Evolutionary conservation across 2,797 vertebrate species (phyloP), one percentile per base, ranked within the genome.

Genomic region (Chaenodraco wilsoni): DNA sequence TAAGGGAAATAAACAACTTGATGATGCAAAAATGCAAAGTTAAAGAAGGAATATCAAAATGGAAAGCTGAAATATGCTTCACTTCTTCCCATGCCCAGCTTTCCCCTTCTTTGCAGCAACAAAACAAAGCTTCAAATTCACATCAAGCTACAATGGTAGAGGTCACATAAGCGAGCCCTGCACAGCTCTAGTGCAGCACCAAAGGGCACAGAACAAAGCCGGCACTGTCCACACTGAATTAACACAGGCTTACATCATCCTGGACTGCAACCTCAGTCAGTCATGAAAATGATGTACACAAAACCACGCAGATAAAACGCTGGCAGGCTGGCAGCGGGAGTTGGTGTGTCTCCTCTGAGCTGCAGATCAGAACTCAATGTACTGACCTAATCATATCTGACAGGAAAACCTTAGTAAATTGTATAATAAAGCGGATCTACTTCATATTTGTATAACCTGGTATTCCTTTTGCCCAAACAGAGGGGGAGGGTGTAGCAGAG

Each of bases 241-340:
- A 94, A 92, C 92, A 90, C 89, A 92, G 89, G 91, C 88, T 93
- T 93, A 92, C 92, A 93, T 93, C 92, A 93, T 88, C 88, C 91
- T 84, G 83, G 80, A 78, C 85, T 80, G 78, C 90, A 91, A 91
- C 85, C 88, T 88, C 90, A 84, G 87, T 86, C 90, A 84, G 84
- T 87, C 88, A 87, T 88, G 82, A 91, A 92, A 92, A 92, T 88
- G 86, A 91, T 92, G 91, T 91, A 90, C 84, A 91, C 91, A 91
- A 88, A 90, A 88, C 76, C 84, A 74, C 84, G 84, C 81, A 84
- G 89, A 91, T 86, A 82, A 76, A 84, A 74, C 88, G 81, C 73
- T 69, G 68, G 69, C 80, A 63, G 65, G 77, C 72, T 31, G 45
- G 66, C 59, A 81, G 72, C 63, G 19, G 19, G 13, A 60, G 40